Base-by-base conservation (phyloP, 2,113 vertebrate species). In the Pycnonotus jocosus region DNA sequence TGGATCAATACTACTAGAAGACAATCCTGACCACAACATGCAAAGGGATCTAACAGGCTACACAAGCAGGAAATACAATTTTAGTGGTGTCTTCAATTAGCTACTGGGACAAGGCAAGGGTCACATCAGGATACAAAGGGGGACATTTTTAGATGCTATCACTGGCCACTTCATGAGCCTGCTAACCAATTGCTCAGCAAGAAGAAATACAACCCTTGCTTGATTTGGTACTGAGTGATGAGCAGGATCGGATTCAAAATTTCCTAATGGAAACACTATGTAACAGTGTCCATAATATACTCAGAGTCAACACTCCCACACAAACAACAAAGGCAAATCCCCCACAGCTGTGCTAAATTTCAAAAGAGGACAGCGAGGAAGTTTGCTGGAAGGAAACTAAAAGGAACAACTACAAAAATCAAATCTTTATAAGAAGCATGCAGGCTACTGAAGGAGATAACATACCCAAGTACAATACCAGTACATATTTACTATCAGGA, bases 141-240 rank as follows among this genome's bases (percentile, higher is more conserved):
- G 69, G 85, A 90, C 92, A 96, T 90, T 96, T 95, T 94, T 93
- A 95, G 93, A 88, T 88, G 53, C 85, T 92, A 22, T 91, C 92
- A 79, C 78, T 85, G 70, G 64, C 85, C 85, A 40, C 69, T 91
- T 56, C 15, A 12, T 42, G 57, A 82, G 85, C 74, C 91, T 82
- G 48, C 85, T 82, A 87, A 94, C 74, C 93, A 92, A 79, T 77
- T 94, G 85, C 88, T 94, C 92, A 57, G 85, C 31, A 85, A 78
- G 78, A 82, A 87, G 96, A 96, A 93, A 94, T 0, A 0, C 61
- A 93, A 80, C 28, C 45, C 88, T 94, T 72, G 68, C 88, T 94
- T 72, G 68, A 86, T 91, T 95, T 89, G 83, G 72, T 86, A 73
- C 68, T 65, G 70, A 79, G 65, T 15, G 74, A 93, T 61, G 13